Evolutionary conservation across 2,888 invertebrate genomes (phyloP), one percentile per base, ranked within the genome.

Genomic region (Tiphia femorata): DNA sequence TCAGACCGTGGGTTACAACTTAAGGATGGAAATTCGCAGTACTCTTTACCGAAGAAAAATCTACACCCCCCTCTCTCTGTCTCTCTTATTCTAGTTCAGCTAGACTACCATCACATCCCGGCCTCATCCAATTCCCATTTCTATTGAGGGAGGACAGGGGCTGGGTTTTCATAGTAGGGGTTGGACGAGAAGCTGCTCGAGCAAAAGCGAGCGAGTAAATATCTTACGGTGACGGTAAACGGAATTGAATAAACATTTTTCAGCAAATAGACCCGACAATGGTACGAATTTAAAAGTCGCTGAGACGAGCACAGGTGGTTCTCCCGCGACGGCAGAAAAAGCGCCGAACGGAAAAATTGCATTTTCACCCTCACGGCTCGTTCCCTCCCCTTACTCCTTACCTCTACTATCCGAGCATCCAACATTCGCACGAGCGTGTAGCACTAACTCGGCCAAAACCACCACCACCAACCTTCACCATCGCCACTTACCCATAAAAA

Each of bases 231-330:
- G 72, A 67, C 68, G 74, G 72, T 75, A 74, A 81, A 70, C 73
- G 73, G 70, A 81, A 82, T 80, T 77, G 82, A 81, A 81, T 82
- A 81, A 82, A 82, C 77, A 80, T 81, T 80, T 79, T 77, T 75
- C 79, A 68, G 73, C 75, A 74, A 78, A 79, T 75, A 77, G 69
- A 73, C 63, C 67, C 76, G 77, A 79, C 81, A 79, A 80, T 79
- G 64, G 75, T 73, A 72, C 69, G 78, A 79, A 81, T 81, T 80
- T 79, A 73, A 79, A 80, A 81, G 75, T 80, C 77, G 74, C 75
- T 73, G 73, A 72, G 73, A 71, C 68, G 72, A 73, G 76, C 74
- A 68, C 75, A 77, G 75, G 73, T 78, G 75, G 72, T 72, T 75
- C 65, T 49, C 50, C 56, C 58, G n/a, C n/a, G 25, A 47, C 55